A percentile compares a stretch with the other conserved stretches of the same genome.
Evolutionary conservation across 2,113 vertebrate genomes (phyloP).

Genomic region (Panurus biarmicus): DNA sequence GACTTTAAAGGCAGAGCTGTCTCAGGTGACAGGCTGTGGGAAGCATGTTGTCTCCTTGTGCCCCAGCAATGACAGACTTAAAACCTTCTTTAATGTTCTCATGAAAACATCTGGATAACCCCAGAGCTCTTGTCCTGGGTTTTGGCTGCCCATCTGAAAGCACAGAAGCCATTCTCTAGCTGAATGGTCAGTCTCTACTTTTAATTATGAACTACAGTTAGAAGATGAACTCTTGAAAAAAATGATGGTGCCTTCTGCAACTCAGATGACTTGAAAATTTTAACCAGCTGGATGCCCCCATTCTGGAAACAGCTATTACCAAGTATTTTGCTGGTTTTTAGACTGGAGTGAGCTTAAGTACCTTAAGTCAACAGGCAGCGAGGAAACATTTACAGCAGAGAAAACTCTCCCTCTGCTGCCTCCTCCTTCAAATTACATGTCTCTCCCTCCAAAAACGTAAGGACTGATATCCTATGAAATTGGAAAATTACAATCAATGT

Average conservation of each 20-base stretch:
- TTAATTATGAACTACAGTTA: background rate
- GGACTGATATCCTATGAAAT: conserved; percentile 15
- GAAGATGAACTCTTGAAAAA: background rate
- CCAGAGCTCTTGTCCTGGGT: background rate
- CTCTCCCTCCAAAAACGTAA: conserved; percentile 8
- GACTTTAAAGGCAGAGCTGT: background rate
- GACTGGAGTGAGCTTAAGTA: background rate
- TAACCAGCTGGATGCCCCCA: background rate
- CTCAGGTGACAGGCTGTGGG: background rate
- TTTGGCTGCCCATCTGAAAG: background rate
- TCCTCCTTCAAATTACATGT: conserved; percentile 59
- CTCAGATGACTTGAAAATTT: background rate
- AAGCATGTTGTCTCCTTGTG: background rate
- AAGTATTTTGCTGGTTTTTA: background rate
- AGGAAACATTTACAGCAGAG: conserved; percentile 45
- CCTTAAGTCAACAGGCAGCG: background rate
- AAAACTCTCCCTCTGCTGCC: conserved; percentile 69
- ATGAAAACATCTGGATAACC: background rate
- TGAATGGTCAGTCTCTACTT: background rate
- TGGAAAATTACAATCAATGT: conserved; percentile 55
- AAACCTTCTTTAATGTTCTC: background rate
- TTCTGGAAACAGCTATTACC: background rate
- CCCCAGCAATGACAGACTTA: background rate
- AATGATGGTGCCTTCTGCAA: background rate
- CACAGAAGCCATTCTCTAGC: rapidly evolving